Base-by-base conservation (phyloP, 53 echinoderm and acorn worm genomes). In the Temnopleurus reevesii region DNA sequence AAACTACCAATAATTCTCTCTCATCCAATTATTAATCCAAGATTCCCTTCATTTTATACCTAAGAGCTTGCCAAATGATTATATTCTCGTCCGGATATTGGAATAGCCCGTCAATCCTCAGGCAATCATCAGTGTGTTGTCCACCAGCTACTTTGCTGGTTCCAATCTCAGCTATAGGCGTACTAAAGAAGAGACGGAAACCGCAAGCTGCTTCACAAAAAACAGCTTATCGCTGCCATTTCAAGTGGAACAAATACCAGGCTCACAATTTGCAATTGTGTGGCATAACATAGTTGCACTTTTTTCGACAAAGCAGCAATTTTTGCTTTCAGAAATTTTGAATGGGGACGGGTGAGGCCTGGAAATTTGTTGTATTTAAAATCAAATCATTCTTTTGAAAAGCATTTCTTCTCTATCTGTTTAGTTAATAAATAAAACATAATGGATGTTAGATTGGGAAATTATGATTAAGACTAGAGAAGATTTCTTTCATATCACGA, bases 291-390 rank as follows among this genome's bases (percentile, higher is more conserved):
- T 83, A 54, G 83, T 83, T 36, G 83, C 83, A 54, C 83, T 83
- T 83, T 71, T n/a, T 83, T 4, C 6, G 55, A 15, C 9, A 55
- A 83, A 55, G 30, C 41, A 35, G 83, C 33, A 33, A 56, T 56
- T 33, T 38, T 83, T 83, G 47, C 35, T 29, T 36, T 18, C 46
- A 45, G 26, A 79, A 8, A 51, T 25, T 30, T 21, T 45, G 57
- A 83, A 51, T 4, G 23, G 36, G 53, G 54, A 53, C 18, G 29
- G 53, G 9, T 25, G 12, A 83, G 5, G 53, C 33, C 12, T 36
- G 36, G 33, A 83, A 83, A 83, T 83, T 83, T 83, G 83, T 83
- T 38, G 55, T 29, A 71, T 41, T 71, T 71, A 80, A 28, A 51
- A 29, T 25, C 24, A 58, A 4, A 41, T n/a, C n/a, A 38, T 13